Evolutionary conservation across 2,888 invertebrate genomes (phyloP), one percentile per base, ranked within the genome.

Genomic region (Calameuta pallipes): DNA sequence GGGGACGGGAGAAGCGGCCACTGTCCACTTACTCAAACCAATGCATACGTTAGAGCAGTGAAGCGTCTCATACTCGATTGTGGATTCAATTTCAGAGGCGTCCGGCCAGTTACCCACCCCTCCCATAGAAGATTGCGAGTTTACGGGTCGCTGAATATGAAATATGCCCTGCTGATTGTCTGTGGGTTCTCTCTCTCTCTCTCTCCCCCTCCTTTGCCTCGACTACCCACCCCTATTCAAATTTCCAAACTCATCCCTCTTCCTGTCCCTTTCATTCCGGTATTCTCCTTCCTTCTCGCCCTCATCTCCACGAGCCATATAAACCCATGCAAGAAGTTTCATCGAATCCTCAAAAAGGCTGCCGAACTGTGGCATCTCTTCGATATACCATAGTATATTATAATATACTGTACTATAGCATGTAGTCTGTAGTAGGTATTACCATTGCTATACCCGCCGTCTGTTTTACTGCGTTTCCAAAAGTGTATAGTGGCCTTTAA

Each of bases 81-180:
- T 85, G 85, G 85, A 89, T 90, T 90, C 89, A 89, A 90, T 90
- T 89, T 88, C 87, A 76, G 84, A 86, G 83, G 84, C 87, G 85
- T 85, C 85, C 85, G 83, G 84, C 82, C 83, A 83, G 82, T 81
- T 80, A 81, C 30, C 30, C 30, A 31, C 71, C 33, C 36, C 78
- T 36, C 78, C 78, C 75, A 76, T 36, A 31, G 80, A 88, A 86
- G 86, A 89, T 89, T 88, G 86, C 87, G 76, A 85, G 82, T 83
- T 81, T 80, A 85, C 83, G 87, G 85, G 80, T 87, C 86, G 85
- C 82, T 86, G 87, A 86, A 87, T 86, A 88, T 87, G 86, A 88
- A 89, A 88, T 88, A 89, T 87, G 82, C 80, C 80, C 79, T 77
- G 77, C 83, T 85, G 87, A 88, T 87, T 87, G 86, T 88, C 83